Base-by-base conservation (phyloP, 2,888 invertebrate genomes). In the Clivina fossor region DNA sequence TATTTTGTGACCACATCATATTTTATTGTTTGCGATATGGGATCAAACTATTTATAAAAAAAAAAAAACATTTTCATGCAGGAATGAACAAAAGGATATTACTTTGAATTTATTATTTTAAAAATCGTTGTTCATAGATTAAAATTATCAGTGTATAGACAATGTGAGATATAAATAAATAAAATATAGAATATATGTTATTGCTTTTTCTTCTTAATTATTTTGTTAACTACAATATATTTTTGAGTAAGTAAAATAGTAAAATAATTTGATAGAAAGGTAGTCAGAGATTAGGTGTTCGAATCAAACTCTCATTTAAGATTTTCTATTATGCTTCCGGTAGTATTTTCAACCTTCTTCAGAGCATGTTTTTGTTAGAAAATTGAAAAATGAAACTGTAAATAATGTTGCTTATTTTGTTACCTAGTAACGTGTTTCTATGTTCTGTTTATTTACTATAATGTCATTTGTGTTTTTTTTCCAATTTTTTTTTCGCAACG, bases 81-180 rank as follows among this genome's bases (percentile, higher is more conserved):
- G 19, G 22, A 8, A 40, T 19, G 5, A 19, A 19, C 11, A n/a
- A 16, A 16, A 40, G 11, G 40, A 20, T 16, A 18, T 40, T 40
- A 20, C 8, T 40, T 40, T 40, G 8, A 8, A 20, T 9, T 40
- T 7, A 16, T 40, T 40, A 19, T 13, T 40, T 20, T 30, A 9
- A 30, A 30, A 30, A 30, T 30, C 30, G n/a, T n/a, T n/a, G n/a
- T n/a, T n/a, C n/a, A n/a, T n/a, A n/a, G n/a, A n/a, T n/a, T n/a
- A n/a, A n/a, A n/a, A 11, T 30, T 13, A 30, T 38, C 16, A 18
- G 11, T 40, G 40, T 40, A 40, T 40, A 40, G 40, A 40, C 18
- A 40, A 22, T 40, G 40, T 40, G 22, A 19, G 22, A 40, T 16
- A 18, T 40, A 40, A 13, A 9, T 20, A 40, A 40, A 18, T 20